phyloP scores from a whole-genome alignment of 1,140 invertebrate species.

The Liolophura sinensis region DNA sequence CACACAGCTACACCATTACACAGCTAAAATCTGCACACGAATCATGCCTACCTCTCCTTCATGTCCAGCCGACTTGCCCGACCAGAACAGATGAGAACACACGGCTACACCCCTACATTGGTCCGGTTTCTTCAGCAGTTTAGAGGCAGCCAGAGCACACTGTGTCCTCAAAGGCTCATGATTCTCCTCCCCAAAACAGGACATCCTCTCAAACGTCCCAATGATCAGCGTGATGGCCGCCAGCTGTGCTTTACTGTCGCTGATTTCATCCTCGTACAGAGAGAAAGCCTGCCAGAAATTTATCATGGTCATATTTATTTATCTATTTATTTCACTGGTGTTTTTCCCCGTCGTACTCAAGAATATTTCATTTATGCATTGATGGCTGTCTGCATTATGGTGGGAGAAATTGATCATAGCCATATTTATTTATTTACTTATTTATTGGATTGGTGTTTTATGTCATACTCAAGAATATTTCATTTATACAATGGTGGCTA shows the following conservation, averaged over 20 bases:
- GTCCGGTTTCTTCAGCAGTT: slow-evolving; percentile 96
- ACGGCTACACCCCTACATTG: slow-evolving; percentile 90
- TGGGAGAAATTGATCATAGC: no score
- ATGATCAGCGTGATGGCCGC: slow-evolving; percentile 95
- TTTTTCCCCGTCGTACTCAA: no score
- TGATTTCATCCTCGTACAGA: slow-evolving; percentile 98
- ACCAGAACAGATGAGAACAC: slow-evolving; percentile 97
- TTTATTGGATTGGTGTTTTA: no score
- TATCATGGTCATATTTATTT: no score
- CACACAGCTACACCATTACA: slow-evolving; percentile 88
- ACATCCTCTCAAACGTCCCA: slow-evolving; percentile 91
- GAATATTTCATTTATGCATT: no score
- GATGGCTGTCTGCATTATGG: no score
- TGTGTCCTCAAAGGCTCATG: slow-evolving; percentile 95
- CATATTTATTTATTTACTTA: no score
- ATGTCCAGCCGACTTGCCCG: slow-evolving; percentile 75
- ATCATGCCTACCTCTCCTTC: slow-evolving; percentile 66
- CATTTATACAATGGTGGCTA: no score
- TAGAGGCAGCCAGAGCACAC: slow-evolving; percentile 90
- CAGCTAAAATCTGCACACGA: slow-evolving; percentile 66
- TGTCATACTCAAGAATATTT: no score
- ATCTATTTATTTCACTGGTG: no score
- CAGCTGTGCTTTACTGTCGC: slow-evolving; percentile 95
- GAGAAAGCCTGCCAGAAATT: slow-evolving; percentile 79
- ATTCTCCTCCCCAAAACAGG: slow-evolving; percentile 87